Percentiles rank a stretch among this genome's conserved stretches.
Evolutionary conservation across 2,113 vertebrate genomes (phyloP).

Genomic region (Gymnogyps californianus): DNA sequence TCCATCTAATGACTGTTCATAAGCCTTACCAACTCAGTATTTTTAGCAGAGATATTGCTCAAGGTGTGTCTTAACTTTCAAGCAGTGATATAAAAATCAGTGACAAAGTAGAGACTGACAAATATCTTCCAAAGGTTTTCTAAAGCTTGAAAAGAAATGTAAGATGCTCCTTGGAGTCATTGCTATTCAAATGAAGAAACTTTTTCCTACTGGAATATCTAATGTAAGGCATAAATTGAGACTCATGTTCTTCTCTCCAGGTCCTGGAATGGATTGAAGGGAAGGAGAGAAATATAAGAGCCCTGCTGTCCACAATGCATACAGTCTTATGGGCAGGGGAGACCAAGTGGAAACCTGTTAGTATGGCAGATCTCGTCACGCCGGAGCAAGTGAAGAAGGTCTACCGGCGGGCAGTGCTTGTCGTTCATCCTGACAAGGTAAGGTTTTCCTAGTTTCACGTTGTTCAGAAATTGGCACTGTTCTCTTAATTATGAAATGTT

Average conservation of each 20-base stretch:
- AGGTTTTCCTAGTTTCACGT: neutral
- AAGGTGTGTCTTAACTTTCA: neutral
- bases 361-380: constrained; percentile 98
- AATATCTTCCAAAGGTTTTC: neutral
- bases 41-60: neutral
- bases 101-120: neutral
- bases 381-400: constrained; percentile 98
- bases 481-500: neutral
- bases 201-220: neutral
- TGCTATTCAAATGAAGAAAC: neutral
- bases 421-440: constrained; percentile 98
- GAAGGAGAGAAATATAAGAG: constrained; percentile 96
- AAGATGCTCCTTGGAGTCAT: neutral
- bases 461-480: neutral
- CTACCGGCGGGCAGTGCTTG: constrained; percentile 92
- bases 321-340: constrained; percentile 97
- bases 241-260: constrained; percentile 49
- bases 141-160: neutral
- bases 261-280: constrained; percentile 98
- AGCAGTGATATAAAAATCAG: neutral
- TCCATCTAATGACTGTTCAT: neutral
- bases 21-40: neutral
- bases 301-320: constrained; percentile 96
- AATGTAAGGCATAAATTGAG: neutral
- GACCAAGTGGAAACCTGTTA: constrained; percentile 93